Base-by-base conservation (phyloP, 2,797 vertebrate genomes). In the Erpetoichthys calabaricus region DNA sequence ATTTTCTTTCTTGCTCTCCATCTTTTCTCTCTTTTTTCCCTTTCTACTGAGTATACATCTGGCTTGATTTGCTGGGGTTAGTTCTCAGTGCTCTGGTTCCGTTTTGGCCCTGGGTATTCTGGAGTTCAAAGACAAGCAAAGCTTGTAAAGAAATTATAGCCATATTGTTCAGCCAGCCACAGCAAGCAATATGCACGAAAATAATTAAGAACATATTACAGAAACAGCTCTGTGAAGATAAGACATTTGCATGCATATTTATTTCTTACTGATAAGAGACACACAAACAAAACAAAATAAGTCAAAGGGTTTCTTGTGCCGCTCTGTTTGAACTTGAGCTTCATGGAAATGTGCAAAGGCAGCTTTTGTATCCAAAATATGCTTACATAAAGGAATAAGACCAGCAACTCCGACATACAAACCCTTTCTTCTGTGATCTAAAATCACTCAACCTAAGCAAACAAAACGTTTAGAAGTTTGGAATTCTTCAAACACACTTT, bases 151-250 rank as follows among this genome's bases (percentile, higher is more conserved):
- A 85, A 86, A 86, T 85, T 77, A 82, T 77, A 85, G 79, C 82
- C 82, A 86, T 81, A 85, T 86, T 87, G 83, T 86, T 86, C 78
- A 70, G 62, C 76, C 65, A 62, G 75, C 82, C 80, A 76, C 81
- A 84, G 77, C 75, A 72, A 79, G 80, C 79, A 79, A 79, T 81
- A 84, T 83, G 82, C 80, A 75, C 75, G 76, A 80, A 82, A 79
- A 78, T 86, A 87, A 87, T 86, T 82, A 86, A 76, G 82, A 85
- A 85, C 84, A 86, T 70, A 81, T 87, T 86, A 85, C 74, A 75
- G 75, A 77, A 83, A 83, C 80, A 82, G 77, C 78, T 84, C 77
- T 61, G 64, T 75, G 75, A 75, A 85, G 82, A 85, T 86, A 86
- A 87, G 81, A 80, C 71, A 66, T 75, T 83, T 72, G 75, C 73